Conservation (phyloP, 2,113 vertebrate species). For the Chionis minor region DNA sequence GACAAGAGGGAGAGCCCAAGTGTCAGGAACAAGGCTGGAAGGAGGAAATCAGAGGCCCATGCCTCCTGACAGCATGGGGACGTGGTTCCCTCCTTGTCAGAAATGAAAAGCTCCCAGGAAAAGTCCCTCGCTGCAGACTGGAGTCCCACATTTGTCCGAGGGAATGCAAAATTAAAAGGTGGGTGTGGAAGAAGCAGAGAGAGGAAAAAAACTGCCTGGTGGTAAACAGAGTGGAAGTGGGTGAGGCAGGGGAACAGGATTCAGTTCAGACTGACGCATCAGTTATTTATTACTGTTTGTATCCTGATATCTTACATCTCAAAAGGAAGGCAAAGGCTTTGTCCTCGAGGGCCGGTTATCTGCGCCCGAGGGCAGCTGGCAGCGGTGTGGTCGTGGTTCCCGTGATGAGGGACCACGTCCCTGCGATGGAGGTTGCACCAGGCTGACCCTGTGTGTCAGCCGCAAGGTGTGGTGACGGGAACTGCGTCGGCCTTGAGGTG, state of each 20-base stretch:
- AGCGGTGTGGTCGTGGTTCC: neutral
- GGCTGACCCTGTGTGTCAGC: neutral
- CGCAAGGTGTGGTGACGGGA: neutral
- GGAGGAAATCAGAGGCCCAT: neutral
- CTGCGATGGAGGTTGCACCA: neutral
- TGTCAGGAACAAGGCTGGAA: neutral
- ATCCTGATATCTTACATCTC: constrained; percentile 27
- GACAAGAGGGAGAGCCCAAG: neutral
- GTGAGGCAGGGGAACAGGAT: constrained; percentile 31
- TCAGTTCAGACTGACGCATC: neutral
- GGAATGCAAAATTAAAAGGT: neutral
- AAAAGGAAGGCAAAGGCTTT: constrained; percentile 34
- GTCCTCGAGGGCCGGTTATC: neutral
- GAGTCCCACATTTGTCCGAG: neutral
- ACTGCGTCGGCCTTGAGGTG: fast-evolving
- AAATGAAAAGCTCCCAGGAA: neutral
- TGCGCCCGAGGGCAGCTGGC: neutral
- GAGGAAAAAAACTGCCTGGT: neutral
- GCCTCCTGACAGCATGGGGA: neutral
- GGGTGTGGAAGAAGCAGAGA: neutral
- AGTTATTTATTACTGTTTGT: constrained; percentile 40
- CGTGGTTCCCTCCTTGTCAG: neutral
- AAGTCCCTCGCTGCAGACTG: neutral
- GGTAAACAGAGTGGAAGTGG: constrained; percentile 30
- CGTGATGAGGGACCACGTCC: neutral